phyloP scores from a whole-genome alignment of 2,113 vertebrate species.

The Oriolus oriolus region DNA sequence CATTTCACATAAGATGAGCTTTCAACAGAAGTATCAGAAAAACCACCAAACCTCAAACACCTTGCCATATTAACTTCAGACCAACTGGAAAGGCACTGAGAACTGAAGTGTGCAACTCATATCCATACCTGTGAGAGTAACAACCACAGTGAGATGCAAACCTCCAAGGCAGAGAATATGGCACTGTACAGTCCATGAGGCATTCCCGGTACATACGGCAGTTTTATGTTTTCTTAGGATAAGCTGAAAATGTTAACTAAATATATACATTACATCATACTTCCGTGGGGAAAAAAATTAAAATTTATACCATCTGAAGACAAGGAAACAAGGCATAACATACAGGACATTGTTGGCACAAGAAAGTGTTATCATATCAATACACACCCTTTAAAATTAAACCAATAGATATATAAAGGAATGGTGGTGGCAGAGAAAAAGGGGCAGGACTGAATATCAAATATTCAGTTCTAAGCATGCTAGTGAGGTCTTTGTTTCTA shows the following conservation, averaged over 20 bases:
- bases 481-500: neutral
- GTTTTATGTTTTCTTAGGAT: neutral
- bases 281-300: neutral
- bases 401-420: neutral
- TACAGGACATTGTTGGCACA: neutral
- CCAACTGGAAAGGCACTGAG: slow-evolving; percentile 31
- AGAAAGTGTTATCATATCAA: neutral
- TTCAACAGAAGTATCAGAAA: neutral
- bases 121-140: neutral
- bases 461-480: neutral
- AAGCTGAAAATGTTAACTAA: slow-evolving; percentile 23
- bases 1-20: neutral
- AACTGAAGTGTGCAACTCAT: neutral
- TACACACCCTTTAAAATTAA: neutral
- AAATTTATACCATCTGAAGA: neutral
- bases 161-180: slow-evolving; percentile 21
- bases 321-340: slow-evolving; percentile 17
- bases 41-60: neutral
- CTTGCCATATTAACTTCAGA: neutral
- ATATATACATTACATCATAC: neutral
- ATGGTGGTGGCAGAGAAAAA: neutral
- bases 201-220: neutral
- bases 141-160: neutral
- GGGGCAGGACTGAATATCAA: neutral
- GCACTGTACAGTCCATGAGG: slow-evolving; percentile 8